Percentiles rank a stretch among this genome's conserved stretches.
Evolutionary conservation across 2,113 vertebrate species (phyloP).

Genomic region (Pseudonaja textilis): DNA sequence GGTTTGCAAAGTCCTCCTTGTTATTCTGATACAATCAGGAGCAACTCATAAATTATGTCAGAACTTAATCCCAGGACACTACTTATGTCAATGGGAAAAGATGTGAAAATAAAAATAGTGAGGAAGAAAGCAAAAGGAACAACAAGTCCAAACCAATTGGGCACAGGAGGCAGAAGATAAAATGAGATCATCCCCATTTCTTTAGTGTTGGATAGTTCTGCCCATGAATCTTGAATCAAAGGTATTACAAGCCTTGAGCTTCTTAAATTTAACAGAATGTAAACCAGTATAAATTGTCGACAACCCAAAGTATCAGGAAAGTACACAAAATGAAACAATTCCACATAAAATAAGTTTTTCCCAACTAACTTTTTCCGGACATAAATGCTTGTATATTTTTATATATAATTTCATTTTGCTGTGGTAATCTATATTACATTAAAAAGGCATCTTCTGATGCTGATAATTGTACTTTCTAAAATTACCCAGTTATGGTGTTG

Average conservation of each 20-base stretch:
- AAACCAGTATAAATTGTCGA: background rate
- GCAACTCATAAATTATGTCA: background rate
- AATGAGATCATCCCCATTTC: background rate
- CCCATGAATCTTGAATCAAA: background rate
- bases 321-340: conserved; percentile 15
- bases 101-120: background rate
- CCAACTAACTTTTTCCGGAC: conserved; percentile 31
- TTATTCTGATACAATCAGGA: background rate
- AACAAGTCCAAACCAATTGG: background rate
- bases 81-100: background rate
- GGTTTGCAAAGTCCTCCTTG: background rate
- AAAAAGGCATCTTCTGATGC: conserved; percentile 22
- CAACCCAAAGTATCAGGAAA: conserved; percentile 19
- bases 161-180: background rate
- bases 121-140: background rate
- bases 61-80: background rate
- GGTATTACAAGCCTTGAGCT: background rate
- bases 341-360: conserved; percentile 23
- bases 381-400: conserved; percentile 39
- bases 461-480: conserved; percentile 40
- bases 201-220: background rate
- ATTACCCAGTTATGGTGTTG: conserved; percentile 2
- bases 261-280: rapidly evolving
- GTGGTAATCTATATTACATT: conserved; percentile 27
- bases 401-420: conserved; percentile 34